Conservation (phyloP, 2,113 vertebrate genomes). For the Fregata magnificens region DNA sequence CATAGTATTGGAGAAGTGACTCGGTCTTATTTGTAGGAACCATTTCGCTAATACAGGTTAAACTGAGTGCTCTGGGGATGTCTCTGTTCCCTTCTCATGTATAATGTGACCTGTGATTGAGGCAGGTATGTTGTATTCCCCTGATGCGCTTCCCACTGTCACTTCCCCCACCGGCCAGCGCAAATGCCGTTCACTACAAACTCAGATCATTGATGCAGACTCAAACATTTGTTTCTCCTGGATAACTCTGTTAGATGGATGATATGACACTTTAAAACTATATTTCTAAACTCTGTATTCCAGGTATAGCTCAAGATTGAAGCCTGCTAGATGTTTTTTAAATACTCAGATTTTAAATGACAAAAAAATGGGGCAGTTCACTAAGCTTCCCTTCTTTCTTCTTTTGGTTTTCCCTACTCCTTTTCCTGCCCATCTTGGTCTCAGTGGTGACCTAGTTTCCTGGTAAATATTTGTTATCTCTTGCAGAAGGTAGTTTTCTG, state of each 20-base stretch:
- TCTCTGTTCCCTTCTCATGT: neutral
- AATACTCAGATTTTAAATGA: neutral
- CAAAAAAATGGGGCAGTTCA: neutral
- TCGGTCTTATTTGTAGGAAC: neutral
- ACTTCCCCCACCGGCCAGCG: neutral
- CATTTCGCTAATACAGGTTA: neutral
- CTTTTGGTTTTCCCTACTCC: neutral
- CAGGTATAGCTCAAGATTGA: neutral
- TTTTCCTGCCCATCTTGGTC: neutral
- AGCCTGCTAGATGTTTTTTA: neutral
- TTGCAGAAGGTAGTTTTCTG: neutral
- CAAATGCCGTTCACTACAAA: neutral
- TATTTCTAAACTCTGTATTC: neutral
- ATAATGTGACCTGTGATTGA: neutral
- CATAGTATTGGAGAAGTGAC: neutral
- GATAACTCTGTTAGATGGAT: neutral
- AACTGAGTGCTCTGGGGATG: neutral
- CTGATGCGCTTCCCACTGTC: neutral
- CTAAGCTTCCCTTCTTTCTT: neutral
- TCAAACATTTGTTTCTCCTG: neutral
- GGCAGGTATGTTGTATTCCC: neutral
- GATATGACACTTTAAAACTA: neutral
- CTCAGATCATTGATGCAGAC: fast-evolving
- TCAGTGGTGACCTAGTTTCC: neutral
- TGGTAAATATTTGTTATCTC: neutral